phyloP scores from a whole-genome alignment of 2,797 vertebrate genomes.

The Rhynchotus rufescens region DNA sequence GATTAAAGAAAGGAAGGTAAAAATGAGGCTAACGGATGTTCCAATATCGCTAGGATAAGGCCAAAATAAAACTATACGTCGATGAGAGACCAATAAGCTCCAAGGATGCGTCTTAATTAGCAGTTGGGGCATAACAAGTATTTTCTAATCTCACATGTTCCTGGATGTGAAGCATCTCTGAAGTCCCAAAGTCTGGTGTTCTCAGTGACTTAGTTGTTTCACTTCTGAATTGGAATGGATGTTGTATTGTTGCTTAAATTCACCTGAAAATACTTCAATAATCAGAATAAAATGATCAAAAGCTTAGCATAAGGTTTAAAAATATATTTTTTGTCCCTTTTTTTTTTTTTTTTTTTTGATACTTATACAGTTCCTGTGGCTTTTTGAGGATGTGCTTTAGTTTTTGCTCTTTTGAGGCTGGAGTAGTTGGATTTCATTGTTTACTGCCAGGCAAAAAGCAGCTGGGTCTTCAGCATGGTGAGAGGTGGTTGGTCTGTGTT shows the following conservation, averaged over 20 bases:
- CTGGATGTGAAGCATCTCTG: not conserved
- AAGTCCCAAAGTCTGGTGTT: not conserved
- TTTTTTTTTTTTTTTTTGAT: not conserved
- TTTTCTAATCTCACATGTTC: not conserved
- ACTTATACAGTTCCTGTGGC: not conserved
- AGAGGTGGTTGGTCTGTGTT: not conserved
- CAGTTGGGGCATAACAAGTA: not conserved
- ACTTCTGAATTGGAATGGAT: not conserved
- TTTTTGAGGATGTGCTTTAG: not conserved
- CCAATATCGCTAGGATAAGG: not conserved
- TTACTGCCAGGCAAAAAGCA: not conserved
- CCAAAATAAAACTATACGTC: not conserved
- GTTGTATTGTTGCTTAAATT: not conserved
- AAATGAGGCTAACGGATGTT: not conserved
- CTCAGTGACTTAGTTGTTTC: not conserved
- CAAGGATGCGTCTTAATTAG: slow-evolving; percentile 5
- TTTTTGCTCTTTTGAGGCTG: not conserved
- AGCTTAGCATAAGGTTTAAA: not conserved
- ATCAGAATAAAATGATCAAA: not conserved
- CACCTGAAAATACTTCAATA: not conserved
- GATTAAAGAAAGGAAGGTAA: not conserved
- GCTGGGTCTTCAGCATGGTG: not conserved
- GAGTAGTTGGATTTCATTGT: not conserved
- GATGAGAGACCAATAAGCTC: not conserved
- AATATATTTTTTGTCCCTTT: not conserved